Evolutionary conservation across 2,113 vertebrate genomes (phyloP).

Genomic region (Bombycilla garrulus): DNA sequence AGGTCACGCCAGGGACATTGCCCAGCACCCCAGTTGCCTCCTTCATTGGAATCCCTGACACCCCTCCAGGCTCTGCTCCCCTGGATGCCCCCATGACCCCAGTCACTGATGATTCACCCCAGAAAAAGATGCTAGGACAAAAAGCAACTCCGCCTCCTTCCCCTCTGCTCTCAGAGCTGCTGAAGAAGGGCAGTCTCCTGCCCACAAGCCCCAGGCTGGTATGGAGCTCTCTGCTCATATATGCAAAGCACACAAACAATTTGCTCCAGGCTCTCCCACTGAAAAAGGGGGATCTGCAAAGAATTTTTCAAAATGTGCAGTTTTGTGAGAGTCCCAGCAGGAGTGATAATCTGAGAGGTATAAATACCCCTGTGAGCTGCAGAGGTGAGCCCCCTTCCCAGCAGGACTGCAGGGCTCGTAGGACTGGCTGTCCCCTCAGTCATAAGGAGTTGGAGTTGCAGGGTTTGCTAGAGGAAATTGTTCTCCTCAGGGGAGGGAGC

Average conservation of each 20-base stretch:
- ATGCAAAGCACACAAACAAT: constrained; percentile 53
- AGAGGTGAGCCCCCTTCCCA: background rate
- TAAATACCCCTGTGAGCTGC: background rate
- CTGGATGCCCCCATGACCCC: constrained; percentile 88
- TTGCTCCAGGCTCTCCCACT: constrained; percentile 28
- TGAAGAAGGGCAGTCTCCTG: constrained; percentile 97
- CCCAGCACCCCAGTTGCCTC: constrained; percentile 88
- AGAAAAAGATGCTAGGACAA: constrained; percentile 93
- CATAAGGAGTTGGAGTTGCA: constrained; percentile 16
- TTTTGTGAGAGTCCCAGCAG: constrained; percentile 5
- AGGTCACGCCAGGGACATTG: constrained; percentile 81
- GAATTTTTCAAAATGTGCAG: background rate
- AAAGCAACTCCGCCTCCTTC: constrained; percentile 97
- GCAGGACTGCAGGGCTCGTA: background rate
- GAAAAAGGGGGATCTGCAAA: constrained; percentile 11
- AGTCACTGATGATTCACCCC: constrained; percentile 92
- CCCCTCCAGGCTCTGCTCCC: constrained; percentile 83
- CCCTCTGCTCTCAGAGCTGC: constrained; percentile 95
- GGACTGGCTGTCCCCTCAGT: background rate
- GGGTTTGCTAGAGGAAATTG: background rate
- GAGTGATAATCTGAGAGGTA: background rate
- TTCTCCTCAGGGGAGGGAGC: background rate
- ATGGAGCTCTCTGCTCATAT: constrained; percentile 79
- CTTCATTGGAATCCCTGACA: constrained; percentile 90
- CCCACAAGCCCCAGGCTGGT: constrained; percentile 96